Evolutionary conservation across 2,888 invertebrate species (phyloP).

Genomic region (Andrena minutula): DNA sequence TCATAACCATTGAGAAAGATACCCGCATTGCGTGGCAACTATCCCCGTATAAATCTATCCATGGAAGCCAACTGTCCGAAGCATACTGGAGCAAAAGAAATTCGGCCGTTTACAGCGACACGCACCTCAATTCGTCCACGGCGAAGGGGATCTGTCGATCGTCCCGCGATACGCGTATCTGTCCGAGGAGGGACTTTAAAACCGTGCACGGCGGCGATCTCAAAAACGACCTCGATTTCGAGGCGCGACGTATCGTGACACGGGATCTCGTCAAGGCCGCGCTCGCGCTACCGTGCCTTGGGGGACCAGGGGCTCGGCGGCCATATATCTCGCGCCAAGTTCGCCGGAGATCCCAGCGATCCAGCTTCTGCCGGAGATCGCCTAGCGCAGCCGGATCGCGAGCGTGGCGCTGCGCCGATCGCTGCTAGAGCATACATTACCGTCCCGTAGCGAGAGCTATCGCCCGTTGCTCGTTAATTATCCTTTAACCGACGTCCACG

Average conservation of each 20-base stretch:
- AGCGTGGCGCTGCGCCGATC: background rate
- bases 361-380: background rate
- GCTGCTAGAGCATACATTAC: background rate
- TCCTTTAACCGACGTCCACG: slow-evolving; percentile 5
- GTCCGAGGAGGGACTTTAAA: slow-evolving; percentile 19
- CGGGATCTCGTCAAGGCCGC: slow-evolving; percentile 65
- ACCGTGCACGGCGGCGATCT: slow-evolving; percentile 26
- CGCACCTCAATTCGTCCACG: slow-evolving; percentile 32
- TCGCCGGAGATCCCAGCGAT: background rate
- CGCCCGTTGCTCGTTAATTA: slow-evolving; percentile 41
- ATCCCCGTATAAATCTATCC: slow-evolving; percentile 18
- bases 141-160: slow-evolving; percentile 42
- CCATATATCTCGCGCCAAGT: slow-evolving; percentile 35
- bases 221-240: slow-evolving; percentile 69
- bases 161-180: slow-evolving; percentile 37
- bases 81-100: background rate
- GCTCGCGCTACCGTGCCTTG: slow-evolving; percentile 45
- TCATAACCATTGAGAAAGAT: background rate
- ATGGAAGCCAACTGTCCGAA: background rate
- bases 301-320: slow-evolving; percentile 57
- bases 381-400: background rate
- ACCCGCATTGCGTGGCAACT: background rate
- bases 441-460: background rate
- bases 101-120: slow-evolving; percentile 27
- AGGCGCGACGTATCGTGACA: slow-evolving; percentile 52